Evolutionary conservation across 2,797 vertebrate genomes (phyloP).

Genomic region (Tinamus major): DNA sequence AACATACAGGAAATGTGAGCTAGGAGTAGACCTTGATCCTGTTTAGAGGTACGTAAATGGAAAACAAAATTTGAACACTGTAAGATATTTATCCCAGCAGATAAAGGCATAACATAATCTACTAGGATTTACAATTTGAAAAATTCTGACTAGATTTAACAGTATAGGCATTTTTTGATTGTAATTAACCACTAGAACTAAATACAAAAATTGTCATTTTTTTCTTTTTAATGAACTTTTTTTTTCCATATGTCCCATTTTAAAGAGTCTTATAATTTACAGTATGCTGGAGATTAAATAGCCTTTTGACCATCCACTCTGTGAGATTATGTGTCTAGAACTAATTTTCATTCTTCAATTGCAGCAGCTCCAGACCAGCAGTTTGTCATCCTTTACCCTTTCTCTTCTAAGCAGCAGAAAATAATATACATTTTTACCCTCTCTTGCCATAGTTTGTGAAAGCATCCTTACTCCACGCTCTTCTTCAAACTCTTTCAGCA

Average conservation of each 20-base stretch:
- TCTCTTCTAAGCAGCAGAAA: neutral
- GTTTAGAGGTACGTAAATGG: neutral
- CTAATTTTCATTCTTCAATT: neutral
- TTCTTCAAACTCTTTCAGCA: neutral
- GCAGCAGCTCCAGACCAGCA: neutral
- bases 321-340: neutral
- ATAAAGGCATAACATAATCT: neutral
- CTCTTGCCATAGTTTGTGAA: neutral
- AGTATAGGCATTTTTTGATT: neutral
- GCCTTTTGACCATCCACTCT: neutral
- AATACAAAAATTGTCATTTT: neutral
- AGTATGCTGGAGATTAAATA: neutral
- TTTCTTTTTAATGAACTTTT: neutral
- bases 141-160: neutral
- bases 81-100: neutral
- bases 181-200: neutral
- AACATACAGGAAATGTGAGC: neutral
- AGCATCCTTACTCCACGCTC: neutral
- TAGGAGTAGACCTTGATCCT: neutral
- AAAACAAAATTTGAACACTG: neutral
- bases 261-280: neutral
- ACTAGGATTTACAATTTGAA: neutral
- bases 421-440: neutral
- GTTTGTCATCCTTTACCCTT: neutral
- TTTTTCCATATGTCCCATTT: neutral